phyloP scores from a whole-genome alignment of 2,888 invertebrate species.

The Ctenicera cuprea region DNA sequence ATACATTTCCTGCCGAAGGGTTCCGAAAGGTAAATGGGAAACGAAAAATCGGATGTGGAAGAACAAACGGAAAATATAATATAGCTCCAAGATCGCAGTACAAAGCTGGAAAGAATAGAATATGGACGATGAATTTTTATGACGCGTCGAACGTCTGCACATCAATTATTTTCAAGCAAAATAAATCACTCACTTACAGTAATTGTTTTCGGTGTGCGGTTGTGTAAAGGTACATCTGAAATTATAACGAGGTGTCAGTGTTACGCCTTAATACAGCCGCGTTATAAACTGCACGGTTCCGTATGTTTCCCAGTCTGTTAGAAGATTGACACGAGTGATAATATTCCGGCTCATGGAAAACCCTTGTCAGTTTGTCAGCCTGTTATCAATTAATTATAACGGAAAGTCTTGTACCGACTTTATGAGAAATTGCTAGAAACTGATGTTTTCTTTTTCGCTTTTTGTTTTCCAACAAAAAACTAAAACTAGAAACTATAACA shows the following conservation, averaged over 20 bases:
- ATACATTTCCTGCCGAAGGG: neutral
- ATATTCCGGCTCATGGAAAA: neutral
- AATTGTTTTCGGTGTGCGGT: too few species aligned
- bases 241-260: neutral
- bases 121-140: constrained; percentile 2
- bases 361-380: constrained; percentile 12
- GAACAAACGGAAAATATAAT: neutral
- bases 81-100: neutral
- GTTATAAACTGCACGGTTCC: constrained; percentile 2
- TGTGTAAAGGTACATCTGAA: neutral
- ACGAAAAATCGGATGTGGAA: neutral
- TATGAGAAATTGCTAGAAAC: neutral
- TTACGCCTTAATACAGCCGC: too few species aligned
- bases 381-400: constrained; percentile 19
- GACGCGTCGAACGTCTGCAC: neutral
- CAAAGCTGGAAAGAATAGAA: neutral
- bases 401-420: neutral
- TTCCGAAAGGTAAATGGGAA: constrained; percentile 3
- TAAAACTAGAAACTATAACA: too few species aligned
- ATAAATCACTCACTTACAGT: too few species aligned
- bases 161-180: too few species aligned
- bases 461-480: neutral
- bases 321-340: constrained; percentile 4
- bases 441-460: neutral
- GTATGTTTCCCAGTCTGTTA: neutral